These are phyloP conservation scores for Tokudaia tokunoshimensis DNA, from an alignment of 2,797 vertebrate genomes.

Conservation along the genomic window DNA sequence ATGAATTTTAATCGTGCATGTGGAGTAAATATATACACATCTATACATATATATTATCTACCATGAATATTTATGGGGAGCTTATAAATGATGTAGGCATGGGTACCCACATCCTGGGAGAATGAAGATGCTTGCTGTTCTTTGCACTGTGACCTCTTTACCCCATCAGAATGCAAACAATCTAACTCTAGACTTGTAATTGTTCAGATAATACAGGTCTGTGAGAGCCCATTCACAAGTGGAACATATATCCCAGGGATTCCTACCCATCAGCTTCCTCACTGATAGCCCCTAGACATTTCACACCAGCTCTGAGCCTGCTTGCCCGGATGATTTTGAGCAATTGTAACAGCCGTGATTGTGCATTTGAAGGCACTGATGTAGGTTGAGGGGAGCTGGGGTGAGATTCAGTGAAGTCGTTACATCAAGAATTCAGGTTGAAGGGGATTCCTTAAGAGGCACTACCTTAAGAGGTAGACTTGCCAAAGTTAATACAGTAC, in stretches of 20 bases:
- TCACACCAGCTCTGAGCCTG: conserved; percentile 36
- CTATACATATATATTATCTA: conserved; percentile 29
- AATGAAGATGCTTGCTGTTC: conserved; percentile 14
- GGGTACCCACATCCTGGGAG: background rate
- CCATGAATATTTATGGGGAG: conserved; percentile 72
- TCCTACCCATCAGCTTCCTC: conserved; percentile 21
- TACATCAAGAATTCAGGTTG: background rate
- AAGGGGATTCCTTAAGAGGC: background rate
- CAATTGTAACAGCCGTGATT: background rate
- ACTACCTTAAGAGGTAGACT: background rate
- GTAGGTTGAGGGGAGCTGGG: background rate
- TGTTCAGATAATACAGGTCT: conserved; percentile 49
- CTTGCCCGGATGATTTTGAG: conserved; percentile 44
- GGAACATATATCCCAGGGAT: background rate
- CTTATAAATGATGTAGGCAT: conserved; percentile 49
- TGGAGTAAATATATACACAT: conserved; percentile 53
- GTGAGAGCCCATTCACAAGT: conserved; percentile 57
- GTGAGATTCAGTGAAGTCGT: background rate
- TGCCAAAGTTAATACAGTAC: background rate
- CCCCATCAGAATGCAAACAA: conserved; percentile 72
- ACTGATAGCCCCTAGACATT: conserved; percentile 13
- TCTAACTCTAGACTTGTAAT: conserved; percentile 58
- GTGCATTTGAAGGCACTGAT: conserved; percentile 44
- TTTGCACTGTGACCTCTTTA: conserved; percentile 46
- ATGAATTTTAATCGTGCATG: conserved; percentile 59